Evolutionary conservation across 23 tunicate species (phyloP).

Genomic region (Phallusia fumigata): DNA sequence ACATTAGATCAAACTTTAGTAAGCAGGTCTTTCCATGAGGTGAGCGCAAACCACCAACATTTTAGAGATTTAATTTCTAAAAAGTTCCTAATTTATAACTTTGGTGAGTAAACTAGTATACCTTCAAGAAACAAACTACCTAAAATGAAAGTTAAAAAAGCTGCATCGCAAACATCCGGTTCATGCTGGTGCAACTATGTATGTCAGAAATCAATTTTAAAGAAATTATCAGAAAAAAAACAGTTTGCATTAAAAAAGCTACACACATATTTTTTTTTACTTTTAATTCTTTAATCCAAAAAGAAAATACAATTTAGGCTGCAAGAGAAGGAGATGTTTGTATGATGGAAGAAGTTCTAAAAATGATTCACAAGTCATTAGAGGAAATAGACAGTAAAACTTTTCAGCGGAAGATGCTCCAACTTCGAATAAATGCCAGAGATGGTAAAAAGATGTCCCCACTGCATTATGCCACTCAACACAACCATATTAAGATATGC

Average conservation of each 20-base stretch:
- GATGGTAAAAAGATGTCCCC: background rate
- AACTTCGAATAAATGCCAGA: background rate
- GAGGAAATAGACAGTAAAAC: slow-evolving; percentile 4
- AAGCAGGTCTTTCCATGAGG: slow-evolving; percentile 1
- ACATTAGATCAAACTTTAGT: slow-evolving; percentile 2
- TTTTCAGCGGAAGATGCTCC: background rate
- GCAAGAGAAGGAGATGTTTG: slow-evolving; percentile 3
- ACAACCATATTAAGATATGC: background rate
- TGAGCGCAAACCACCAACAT: background rate
- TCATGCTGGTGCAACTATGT: no score
- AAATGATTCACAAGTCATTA: slow-evolving; percentile 1
- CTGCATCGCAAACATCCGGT: no score
- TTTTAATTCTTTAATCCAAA: no score
- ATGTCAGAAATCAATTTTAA: no score
- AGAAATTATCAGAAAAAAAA: no score
- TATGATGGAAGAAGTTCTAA: background rate
- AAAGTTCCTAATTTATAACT: no score
- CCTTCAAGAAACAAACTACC: no score
- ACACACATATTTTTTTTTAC: no score
- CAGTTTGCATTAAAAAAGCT: no score
- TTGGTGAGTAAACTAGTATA: no score
- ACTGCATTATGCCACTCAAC: background rate
- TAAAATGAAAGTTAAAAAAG: no score
- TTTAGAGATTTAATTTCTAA: no score
- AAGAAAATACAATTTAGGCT: slow-evolving; percentile 6